A percentile compares a stretch with the other conserved stretches of the same genome.
Conservation (phyloP, 2,113 vertebrate species). For the Channa maculata region DNA sequence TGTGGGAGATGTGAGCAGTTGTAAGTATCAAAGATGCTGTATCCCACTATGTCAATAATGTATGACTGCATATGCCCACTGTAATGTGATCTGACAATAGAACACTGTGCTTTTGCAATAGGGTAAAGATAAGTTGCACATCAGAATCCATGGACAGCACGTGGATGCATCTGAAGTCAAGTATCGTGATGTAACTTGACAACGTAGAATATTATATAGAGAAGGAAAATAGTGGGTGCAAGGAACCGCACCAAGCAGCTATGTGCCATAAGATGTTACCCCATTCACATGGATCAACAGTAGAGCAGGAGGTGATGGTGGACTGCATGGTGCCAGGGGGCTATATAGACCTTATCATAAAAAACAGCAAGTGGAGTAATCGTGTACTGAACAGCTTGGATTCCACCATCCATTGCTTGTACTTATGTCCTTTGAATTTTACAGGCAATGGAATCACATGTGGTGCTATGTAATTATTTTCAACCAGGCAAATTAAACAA, state of each 20-base stretch:
- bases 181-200: conserved; percentile 67
- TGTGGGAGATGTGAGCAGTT: conserved; percentile 52
- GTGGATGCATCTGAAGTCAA: conserved; percentile 39
- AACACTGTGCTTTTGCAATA: conserved; percentile 51
- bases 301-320: conserved; percentile 18
- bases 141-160: conserved; percentile 42
- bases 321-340: conserved; percentile 46
- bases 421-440: conserved; percentile 59
- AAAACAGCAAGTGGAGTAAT: conserved; percentile 42
- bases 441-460: conserved; percentile 35
- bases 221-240: conserved; percentile 37
- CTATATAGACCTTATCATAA: conserved; percentile 60
- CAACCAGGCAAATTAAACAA: conserved; percentile 64
- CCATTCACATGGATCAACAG: conserved; percentile 60
- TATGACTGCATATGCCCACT: conserved; percentile 48
- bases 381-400: conserved; percentile 29
- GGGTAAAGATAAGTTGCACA: conserved; percentile 51
- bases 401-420: conserved; percentile 20
- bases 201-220: conserved; percentile 51
- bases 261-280: conserved; percentile 62
- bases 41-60: conserved; percentile 56
- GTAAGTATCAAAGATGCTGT: conserved; percentile 54
- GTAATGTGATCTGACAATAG: conserved; percentile 67
- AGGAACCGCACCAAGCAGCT: conserved; percentile 59
- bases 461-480: conserved; percentile 51